Conservation (phyloP, 2,888 invertebrate species). For the Blastobasis adustella region DNA sequence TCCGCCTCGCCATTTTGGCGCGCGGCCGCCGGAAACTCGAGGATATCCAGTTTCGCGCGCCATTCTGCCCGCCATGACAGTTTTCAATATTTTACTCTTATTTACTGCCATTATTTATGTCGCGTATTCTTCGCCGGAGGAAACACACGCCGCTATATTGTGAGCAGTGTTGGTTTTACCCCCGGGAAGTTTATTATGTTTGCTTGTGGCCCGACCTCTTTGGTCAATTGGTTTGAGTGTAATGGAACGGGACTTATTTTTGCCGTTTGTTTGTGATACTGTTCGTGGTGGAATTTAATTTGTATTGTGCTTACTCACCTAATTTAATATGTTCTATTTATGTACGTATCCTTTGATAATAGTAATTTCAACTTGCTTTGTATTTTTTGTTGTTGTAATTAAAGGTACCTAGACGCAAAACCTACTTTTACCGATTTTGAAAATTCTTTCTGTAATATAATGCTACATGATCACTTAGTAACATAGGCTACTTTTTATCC, state of each 20-base stretch:
- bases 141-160: constrained; percentile 46
- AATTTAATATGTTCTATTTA: not conserved
- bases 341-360: too few species aligned
- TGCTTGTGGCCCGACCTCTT: constrained; percentile 12
- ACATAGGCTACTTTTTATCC: too few species aligned
- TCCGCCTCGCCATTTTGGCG: constrained; percentile 69
- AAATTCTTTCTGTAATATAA: too few species aligned
- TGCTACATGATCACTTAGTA: too few species aligned
- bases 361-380: too few species aligned
- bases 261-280: not conserved
- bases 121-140: constrained; percentile 51
- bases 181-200: constrained; percentile 26
- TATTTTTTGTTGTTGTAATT: too few species aligned
- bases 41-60: constrained; percentile 70
- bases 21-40: constrained; percentile 66
- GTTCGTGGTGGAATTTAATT: not conserved
- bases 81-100: constrained; percentile 74
- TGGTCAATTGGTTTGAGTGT: constrained; percentile 13
- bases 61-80: constrained; percentile 67
- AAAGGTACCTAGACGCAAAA: too few species aligned
- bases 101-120: constrained; percentile 72
- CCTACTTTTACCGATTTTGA: too few species aligned
- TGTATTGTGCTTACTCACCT: not conserved
- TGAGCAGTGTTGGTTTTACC: constrained; percentile 33
- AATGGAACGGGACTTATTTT: constrained; percentile 10